Evolutionary conservation across 2,113 vertebrate species (phyloP).

Genomic region (Ochotona curzoniae): DNA sequence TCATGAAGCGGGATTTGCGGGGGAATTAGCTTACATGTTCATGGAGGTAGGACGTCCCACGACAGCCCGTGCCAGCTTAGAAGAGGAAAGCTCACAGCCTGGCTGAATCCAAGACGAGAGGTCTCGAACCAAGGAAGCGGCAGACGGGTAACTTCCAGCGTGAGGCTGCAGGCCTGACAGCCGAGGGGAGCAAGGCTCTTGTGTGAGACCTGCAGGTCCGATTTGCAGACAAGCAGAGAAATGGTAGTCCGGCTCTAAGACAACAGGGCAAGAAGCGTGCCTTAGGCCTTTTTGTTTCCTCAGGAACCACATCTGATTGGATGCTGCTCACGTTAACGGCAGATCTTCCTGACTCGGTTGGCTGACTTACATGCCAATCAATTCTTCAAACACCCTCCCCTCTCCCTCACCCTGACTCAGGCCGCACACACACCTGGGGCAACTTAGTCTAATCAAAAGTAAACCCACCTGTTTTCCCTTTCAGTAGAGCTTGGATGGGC

Average conservation of each 20-base stretch:
- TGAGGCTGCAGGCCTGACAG: no score
- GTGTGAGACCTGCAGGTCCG: not conserved
- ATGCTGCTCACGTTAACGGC: no score
- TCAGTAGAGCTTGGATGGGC: not conserved
- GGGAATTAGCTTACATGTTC: not conserved
- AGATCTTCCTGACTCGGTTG: not conserved
- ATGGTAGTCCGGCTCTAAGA: not conserved
- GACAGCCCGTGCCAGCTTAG: not conserved
- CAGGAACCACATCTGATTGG: not conserved
- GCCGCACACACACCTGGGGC: no score
- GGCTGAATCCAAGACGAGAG: not conserved
- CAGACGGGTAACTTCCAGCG: not conserved
- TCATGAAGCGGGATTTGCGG: not conserved
- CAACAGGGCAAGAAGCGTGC: not conserved
- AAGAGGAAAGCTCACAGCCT: not conserved
- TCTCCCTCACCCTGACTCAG: no score
- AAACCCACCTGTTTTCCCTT: not conserved
- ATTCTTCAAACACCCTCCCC: not conserved
- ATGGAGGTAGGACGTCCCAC: not conserved
- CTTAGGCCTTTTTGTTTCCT: not conserved
- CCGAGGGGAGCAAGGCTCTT: rapidly evolving
- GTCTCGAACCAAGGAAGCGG: not conserved
- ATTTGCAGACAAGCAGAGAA: not conserved
- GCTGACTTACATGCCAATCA: not conserved
- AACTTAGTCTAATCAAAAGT: not conserved